Conservation (phyloP, 1,140 invertebrate species). For the Lasioglossum baleicum region DNA sequence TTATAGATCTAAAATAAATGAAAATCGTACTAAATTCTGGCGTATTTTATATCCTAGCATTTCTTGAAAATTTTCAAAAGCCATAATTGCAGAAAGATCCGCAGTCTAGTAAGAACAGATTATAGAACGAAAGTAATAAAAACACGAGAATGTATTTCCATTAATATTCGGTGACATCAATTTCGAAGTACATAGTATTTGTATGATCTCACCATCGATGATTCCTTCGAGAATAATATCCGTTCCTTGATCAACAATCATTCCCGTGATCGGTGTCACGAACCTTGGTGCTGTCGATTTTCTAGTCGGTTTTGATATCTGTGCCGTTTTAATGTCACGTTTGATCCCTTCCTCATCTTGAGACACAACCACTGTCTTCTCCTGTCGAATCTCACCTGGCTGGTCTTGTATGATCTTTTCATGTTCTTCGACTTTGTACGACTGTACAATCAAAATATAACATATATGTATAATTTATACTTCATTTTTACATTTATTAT, state of each 20-base stretch:
- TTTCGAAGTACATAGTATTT: neutral
- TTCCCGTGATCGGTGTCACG: slow-evolving; percentile 85
- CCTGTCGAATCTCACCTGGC: slow-evolving; percentile 73
- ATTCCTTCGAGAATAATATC: slow-evolving; percentile 87
- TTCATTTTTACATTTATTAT: no score
- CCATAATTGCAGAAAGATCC: no score
- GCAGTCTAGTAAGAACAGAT: no score
- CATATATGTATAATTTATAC: no score
- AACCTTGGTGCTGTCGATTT: slow-evolving; percentile 85
- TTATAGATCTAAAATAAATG: no score
- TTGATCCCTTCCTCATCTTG: slow-evolving; percentile 70
- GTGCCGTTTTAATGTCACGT: slow-evolving; percentile 56
- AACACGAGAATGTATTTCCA: neutral
- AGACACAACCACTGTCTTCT: slow-evolving; percentile 76
- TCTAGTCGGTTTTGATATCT: slow-evolving; percentile 78
- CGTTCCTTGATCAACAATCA: slow-evolving; percentile 88
- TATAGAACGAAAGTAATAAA: no score
- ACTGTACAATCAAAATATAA: slow-evolving; percentile 53
- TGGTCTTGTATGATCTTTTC: slow-evolving; percentile 77
- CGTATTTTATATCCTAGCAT: no score
- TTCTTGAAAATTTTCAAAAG: no score
- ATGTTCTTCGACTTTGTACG: slow-evolving; percentile 80
- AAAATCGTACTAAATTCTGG: no score
- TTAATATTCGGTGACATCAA: neutral
- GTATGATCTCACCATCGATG: slow-evolving; percentile 82